Conservation (phyloP, 2,888 invertebrate species). For the Stegophylla sp. region DNA sequence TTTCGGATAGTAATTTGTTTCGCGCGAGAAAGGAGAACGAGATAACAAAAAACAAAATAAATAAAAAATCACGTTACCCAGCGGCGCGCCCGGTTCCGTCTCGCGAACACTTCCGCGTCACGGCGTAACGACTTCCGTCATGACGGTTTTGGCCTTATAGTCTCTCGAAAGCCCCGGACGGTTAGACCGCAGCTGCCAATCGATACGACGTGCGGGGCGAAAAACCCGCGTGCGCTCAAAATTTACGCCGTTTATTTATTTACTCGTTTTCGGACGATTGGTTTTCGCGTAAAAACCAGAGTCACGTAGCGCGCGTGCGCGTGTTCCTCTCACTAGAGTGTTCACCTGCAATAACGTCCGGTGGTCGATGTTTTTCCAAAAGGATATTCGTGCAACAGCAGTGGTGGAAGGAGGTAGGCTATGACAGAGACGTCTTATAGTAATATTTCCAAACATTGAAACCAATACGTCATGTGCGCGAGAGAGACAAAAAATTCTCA, state of each 20-base stretch:
- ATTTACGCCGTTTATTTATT: neutral
- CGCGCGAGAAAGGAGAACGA: neutral
- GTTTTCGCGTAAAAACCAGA: neutral
- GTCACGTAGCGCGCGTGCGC: too few relatives aligned
- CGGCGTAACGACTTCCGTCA: slow-evolving; percentile 29
- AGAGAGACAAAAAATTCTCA: too few relatives aligned
- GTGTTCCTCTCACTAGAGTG: too few relatives aligned
- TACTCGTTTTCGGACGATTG: neutral
- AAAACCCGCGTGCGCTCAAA: neutral
- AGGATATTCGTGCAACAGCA: too few relatives aligned
- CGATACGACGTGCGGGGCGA: neutral
- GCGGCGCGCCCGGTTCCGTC: neutral
- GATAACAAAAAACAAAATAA: neutral
- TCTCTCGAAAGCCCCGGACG: neutral
- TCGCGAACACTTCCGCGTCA: slow-evolving; percentile 16
- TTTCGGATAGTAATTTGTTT: too few relatives aligned
- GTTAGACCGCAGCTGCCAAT: neutral
- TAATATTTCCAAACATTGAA: too few relatives aligned
- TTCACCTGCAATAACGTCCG: too few relatives aligned
- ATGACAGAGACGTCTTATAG: too few relatives aligned
- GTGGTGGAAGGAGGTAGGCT: too few relatives aligned
- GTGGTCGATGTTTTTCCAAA: too few relatives aligned
- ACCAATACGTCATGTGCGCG: too few relatives aligned
- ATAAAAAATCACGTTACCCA: too few relatives aligned
- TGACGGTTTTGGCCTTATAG: neutral